Evolutionary conservation across 2,797 vertebrate species (phyloP).

Genomic region (Hyperoplus lanceolatus): DNA sequence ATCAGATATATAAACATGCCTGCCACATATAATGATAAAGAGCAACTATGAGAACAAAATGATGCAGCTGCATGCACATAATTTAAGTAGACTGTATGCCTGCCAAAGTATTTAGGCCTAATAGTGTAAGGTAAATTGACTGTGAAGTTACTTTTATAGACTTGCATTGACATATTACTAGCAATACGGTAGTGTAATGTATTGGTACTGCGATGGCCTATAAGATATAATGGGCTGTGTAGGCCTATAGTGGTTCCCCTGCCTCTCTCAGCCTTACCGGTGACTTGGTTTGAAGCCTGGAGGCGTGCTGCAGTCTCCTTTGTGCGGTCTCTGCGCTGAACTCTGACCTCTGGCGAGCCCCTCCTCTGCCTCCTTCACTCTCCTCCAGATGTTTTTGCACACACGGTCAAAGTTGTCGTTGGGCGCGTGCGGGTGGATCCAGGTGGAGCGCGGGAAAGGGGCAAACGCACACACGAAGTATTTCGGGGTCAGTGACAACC

Average conservation of each 20-base stretch:
- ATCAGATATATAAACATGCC: not conserved
- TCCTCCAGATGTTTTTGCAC: constrained; percentile 86
- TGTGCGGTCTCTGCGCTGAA: not conserved
- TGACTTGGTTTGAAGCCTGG: not conserved
- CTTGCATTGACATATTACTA: not conserved
- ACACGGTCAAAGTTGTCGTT: constrained; percentile 82
- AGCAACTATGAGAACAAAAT: not conserved
- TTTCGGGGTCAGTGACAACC: constrained; percentile 36
- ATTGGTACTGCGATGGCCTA: not conserved
- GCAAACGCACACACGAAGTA: constrained; percentile 62
- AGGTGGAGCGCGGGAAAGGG: constrained; percentile 86
- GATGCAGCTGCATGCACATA: not conserved
- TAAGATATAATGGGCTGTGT: not conserved
- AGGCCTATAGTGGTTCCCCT: not conserved
- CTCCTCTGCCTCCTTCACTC: constrained; percentile 59
- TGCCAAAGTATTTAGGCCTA: not conserved
- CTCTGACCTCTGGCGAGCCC: not conserved
- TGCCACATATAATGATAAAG: not conserved
- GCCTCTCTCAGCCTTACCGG: constrained; percentile 23
- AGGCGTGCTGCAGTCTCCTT: not conserved
- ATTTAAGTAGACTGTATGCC: not conserved
- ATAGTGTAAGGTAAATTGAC: not conserved
- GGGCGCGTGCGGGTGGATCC: constrained; percentile 85
- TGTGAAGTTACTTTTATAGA: not conserved
- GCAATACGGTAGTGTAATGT: not conserved